These are phyloP conservation scores for Eremophila alpestris DNA, from an alignment of 2,797 vertebrate genomes.

Conservation along the genomic window DNA sequence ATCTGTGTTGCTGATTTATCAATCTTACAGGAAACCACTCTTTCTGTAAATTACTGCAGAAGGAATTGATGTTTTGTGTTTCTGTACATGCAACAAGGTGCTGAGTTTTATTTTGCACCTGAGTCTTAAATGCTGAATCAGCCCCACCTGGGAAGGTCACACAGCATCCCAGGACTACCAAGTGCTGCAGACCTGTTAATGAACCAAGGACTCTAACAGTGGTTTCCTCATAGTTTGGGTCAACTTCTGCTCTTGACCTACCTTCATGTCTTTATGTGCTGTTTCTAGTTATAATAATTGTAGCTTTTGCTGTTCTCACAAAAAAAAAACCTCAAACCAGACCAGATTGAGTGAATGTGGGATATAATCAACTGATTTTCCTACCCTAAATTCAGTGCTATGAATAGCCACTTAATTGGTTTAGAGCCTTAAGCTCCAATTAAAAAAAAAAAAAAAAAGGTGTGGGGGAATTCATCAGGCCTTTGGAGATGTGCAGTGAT, in stretches of 20 bases:
- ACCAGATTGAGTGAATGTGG: background rate
- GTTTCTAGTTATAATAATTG: background rate
- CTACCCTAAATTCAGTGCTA: background rate
- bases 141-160: background rate
- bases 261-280: background rate
- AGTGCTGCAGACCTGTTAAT: background rate
- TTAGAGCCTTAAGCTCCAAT: background rate
- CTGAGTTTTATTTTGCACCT: background rate
- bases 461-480: background rate
- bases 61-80: background rate
- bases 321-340: background rate
- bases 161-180: background rate
- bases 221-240: background rate
- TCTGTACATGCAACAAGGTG: background rate
- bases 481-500: background rate
- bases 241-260: background rate
- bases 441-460: background rate
- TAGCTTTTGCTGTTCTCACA: background rate
- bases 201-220: background rate
- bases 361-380: background rate
- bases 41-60: background rate
- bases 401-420: background rate
- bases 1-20: background rate
- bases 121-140: background rate
- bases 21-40: background rate